Percentiles rank a stretch among this genome's conserved stretches.
These are phyloP conservation scores for Podotricha telesiphe DNA, from an alignment of 2,888 invertebrate genomes.

Conservation along the genomic window DNA sequence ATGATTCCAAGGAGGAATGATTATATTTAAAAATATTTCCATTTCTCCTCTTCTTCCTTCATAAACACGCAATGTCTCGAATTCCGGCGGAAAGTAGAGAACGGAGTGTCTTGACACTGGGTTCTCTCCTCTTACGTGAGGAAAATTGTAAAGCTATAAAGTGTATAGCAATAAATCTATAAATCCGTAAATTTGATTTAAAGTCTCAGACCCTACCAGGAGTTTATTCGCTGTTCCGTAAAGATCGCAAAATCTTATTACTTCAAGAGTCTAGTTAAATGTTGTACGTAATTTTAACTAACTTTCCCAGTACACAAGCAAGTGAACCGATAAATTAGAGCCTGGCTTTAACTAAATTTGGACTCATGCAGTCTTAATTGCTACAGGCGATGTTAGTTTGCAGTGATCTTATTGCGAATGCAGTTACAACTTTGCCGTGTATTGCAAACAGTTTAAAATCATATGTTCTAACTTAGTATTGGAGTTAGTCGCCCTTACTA, in stretches of 20 bases:
- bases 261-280: constrained; percentile 15
- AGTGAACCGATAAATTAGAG: constrained; percentile 66
- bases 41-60: no score
- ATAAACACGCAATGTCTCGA: no score
- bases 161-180: no score
- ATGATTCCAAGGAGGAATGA: no score
- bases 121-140: no score
- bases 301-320: constrained; percentile 41
- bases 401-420: constrained; percentile 41
- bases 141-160: no score
- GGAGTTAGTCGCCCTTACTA: not conserved
- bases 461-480: constrained; percentile 25
- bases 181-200: not conserved
- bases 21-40: no score
- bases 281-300: constrained; percentile 9
- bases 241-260: constrained; percentile 18
- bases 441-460: constrained; percentile 47
- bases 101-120: no score
- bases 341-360: constrained; percentile 66
- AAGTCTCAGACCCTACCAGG: not conserved
- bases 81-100: no score
- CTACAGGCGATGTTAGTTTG: constrained; percentile 57
- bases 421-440: constrained; percentile 43
- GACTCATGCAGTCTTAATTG: constrained; percentile 76
- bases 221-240: not conserved